phyloP scores from a whole-genome alignment of 2,113 vertebrate genomes.

The Epinephelus lanceolatus region DNA sequence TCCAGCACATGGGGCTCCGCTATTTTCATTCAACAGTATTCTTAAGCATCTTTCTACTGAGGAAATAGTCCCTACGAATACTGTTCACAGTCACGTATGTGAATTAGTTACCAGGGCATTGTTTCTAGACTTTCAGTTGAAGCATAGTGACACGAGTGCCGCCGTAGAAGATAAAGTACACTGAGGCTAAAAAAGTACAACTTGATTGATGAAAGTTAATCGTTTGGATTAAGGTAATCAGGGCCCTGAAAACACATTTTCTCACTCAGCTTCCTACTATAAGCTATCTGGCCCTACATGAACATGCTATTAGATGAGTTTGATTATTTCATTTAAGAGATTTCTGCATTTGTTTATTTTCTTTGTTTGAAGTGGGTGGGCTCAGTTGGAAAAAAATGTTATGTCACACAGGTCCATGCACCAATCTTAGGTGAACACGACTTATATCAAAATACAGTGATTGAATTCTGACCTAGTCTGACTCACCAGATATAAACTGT shows the following conservation, averaged over 20 bases:
- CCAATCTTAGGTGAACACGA: not conserved
- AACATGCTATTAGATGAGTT: too few relatives aligned
- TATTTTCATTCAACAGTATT: not conserved
- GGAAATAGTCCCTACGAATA: not conserved
- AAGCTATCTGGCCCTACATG: not conserved
- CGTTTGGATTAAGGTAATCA: not conserved
- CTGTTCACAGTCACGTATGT: not conserved
- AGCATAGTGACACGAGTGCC: not conserved
- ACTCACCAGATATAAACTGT: too few relatives aligned
- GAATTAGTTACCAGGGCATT: not conserved
- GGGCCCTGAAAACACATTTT: not conserved
- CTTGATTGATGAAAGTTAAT: not conserved
- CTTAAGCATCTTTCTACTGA: not conserved
- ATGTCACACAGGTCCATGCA: not conserved
- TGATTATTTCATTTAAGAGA: not conserved
- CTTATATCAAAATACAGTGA: not conserved
- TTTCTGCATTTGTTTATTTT: not conserved
- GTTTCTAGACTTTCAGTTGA: not conserved
- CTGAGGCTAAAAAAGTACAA: not conserved
- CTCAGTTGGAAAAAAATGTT: not conserved
- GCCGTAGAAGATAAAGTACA: not conserved
- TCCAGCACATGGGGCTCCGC: not conserved
- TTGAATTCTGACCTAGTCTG: too few relatives aligned
- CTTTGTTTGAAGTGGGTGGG: not conserved
- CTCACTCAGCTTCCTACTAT: not conserved